phyloP scores from a whole-genome alignment of 1,140 invertebrate genomes.

The Cardiocondyla obscurior region DNA sequence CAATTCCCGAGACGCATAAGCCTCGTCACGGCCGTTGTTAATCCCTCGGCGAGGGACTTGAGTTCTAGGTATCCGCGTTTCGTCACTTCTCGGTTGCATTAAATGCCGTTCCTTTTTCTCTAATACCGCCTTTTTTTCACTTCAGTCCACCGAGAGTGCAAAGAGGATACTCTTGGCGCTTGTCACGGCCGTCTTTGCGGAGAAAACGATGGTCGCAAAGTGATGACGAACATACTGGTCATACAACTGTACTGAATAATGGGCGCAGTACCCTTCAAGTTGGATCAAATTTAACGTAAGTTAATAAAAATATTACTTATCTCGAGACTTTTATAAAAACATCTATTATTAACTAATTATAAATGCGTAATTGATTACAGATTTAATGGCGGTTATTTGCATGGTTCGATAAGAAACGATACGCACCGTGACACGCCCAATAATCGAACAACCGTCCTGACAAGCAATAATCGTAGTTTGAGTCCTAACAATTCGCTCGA shows the following conservation, averaged over 20 bases:
- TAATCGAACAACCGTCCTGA: slow-evolving; percentile 81
- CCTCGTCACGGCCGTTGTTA: slow-evolving; percentile 76
- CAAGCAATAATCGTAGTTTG: slow-evolving; percentile 85
- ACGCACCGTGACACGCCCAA: slow-evolving; percentile 87
- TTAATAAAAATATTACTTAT: not conserved
- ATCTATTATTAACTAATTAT: not conserved
- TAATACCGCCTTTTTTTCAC: not conserved
- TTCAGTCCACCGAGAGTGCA: slow-evolving; percentile 84
- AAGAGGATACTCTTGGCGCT: slow-evolving; percentile 88
- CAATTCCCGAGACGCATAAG: slow-evolving; percentile 79
- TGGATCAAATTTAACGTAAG: slow-evolving; percentile 78
- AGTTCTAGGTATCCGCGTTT: slow-evolving; percentile 75
- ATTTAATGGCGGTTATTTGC: slow-evolving; percentile 86
- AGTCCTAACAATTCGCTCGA: slow-evolving; percentile 90
- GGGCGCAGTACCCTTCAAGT: slow-evolving; percentile 77
- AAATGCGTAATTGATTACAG: slow-evolving; percentile 45
- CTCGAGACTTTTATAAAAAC: not conserved
- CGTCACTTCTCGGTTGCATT: not conserved
- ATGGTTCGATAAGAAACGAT: slow-evolving; percentile 86
- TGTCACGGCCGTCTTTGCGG: slow-evolving; percentile 87
- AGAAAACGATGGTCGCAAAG: slow-evolving; percentile 84
- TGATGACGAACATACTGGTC: slow-evolving; percentile 80
- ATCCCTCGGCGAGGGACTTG: slow-evolving; percentile 78
- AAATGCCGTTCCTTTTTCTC: not conserved
- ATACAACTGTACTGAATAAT: slow-evolving; percentile 87